These are phyloP conservation scores for Drosophila pegasa DNA, from an alignment of 2,888 invertebrate species.

Conservation along the genomic window DNA sequence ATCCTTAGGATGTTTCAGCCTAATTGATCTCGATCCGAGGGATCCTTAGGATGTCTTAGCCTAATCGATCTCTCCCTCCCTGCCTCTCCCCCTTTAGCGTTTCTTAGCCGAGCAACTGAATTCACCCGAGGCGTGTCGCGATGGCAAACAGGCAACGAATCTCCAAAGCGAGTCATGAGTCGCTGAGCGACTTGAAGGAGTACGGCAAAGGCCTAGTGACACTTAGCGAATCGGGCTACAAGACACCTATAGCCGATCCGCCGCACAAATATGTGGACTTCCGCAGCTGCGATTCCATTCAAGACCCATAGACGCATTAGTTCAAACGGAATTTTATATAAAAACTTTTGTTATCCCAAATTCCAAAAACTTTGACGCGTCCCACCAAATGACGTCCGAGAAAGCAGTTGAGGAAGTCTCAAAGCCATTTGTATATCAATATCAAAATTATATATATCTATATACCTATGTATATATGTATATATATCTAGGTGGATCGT, in stretches of 20 bases:
- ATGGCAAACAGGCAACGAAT: neutral
- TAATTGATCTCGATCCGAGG: too few relatives aligned
- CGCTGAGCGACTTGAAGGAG: neutral
- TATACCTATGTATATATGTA: neutral
- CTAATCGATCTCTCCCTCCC: too few relatives aligned
- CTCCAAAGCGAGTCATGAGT: neutral
- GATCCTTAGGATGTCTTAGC: too few relatives aligned
- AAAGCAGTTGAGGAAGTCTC: neutral
- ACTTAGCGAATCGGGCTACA: neutral
- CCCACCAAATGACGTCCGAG: neutral
- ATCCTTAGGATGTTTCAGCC: too few relatives aligned
- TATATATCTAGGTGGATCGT: neutral
- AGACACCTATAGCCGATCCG: too few relatives aligned
- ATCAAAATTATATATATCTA: neutral
- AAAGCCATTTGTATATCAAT: neutral
- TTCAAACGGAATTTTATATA: too few relatives aligned
- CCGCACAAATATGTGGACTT: too few relatives aligned
- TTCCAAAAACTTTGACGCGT: too few relatives aligned
- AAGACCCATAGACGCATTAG: neutral
- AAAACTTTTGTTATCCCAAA: neutral
- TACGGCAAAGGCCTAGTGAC: neutral
- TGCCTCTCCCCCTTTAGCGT: neutral
- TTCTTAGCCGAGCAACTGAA: constrained; percentile 7
- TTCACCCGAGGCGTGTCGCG: neutral
- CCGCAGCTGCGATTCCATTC: neutral